These are phyloP conservation scores for Chrysolina haemoptera DNA, from an alignment of 2,888 invertebrate genomes.

Conservation along the genomic window DNA sequence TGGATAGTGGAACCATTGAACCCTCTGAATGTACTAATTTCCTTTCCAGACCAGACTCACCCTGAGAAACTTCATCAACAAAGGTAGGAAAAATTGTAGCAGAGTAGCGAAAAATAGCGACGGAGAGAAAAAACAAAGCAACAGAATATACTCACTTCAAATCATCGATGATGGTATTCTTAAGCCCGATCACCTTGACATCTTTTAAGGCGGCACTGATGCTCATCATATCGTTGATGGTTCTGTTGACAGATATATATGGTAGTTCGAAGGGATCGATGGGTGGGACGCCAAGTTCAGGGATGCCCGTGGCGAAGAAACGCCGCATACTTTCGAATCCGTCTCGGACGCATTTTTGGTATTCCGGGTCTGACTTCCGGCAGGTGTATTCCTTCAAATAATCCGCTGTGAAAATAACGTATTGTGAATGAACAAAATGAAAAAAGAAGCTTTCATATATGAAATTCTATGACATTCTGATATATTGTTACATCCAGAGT, in stretches of 20 bases:
- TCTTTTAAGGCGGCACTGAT: conserved; percentile 79
- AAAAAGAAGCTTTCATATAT: too few relatives aligned
- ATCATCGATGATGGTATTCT: conserved; percentile 76
- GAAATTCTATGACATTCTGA: too few relatives aligned
- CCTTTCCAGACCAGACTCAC: too few relatives aligned
- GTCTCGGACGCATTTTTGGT: conserved; percentile 76
- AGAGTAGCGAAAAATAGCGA: too few relatives aligned
- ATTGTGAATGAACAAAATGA: too few relatives aligned
- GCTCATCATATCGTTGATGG: conserved; percentile 77
- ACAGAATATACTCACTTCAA: conserved; percentile 73
- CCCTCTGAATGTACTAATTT: too few relatives aligned
- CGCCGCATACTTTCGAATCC: conserved; percentile 75
- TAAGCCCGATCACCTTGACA: conserved; percentile 77
- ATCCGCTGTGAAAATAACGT: conserved; percentile 72
- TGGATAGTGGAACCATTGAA: too few relatives aligned
- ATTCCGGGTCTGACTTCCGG: conserved; percentile 75
- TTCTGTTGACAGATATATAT: conserved; percentile 78
- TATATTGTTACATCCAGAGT: too few relatives aligned
- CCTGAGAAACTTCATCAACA: too few relatives aligned
- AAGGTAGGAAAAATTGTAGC: too few relatives aligned
- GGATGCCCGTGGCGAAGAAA: conserved; percentile 76
- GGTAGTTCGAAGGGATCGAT: conserved; percentile 81
- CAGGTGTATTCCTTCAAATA: conserved; percentile 76
- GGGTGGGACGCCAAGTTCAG: conserved; percentile 78
- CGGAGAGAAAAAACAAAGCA: too few relatives aligned